Conservation (phyloP, 2,888 invertebrate species). For the Tipula unca region DNA sequence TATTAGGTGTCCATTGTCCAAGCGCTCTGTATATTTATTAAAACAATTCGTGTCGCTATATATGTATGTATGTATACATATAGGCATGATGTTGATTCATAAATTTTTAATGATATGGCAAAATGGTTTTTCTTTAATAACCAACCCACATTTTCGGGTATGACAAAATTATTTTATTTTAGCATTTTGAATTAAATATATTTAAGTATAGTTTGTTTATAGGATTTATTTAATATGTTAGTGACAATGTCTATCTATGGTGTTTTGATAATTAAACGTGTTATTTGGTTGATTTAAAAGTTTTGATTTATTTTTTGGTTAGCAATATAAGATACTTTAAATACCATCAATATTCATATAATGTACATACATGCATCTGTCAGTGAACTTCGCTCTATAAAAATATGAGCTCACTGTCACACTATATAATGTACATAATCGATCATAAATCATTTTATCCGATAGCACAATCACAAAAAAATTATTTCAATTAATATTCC, state of each 20-base stretch:
- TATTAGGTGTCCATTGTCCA: not conserved
- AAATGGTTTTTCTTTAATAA: not conserved
- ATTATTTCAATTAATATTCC: not conserved
- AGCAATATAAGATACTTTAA: no score
- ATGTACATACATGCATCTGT: not conserved
- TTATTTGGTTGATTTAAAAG: not conserved
- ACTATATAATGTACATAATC: not conserved
- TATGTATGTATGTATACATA: no score
- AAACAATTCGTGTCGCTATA: not conserved
- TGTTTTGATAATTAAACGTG: not conserved
- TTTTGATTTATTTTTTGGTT: not conserved
- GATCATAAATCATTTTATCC: not conserved
- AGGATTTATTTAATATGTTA: not conserved
- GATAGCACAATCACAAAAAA: not conserved
- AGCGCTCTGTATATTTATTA: not conserved
- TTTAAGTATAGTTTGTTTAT: not conserved
- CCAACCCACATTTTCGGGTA: constrained; percentile 14
- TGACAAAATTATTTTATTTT: not conserved
- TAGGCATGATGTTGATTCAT: not conserved
- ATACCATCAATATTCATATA: not conserved
- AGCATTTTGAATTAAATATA: not conserved
- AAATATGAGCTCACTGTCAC: not conserved
- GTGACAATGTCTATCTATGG: not conserved
- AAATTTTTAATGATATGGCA: not conserved
- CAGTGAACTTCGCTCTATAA: not conserved